Evolutionary conservation across 2,888 invertebrate genomes (phyloP).

Genomic region (Camptogramma bilineatum): DNA sequence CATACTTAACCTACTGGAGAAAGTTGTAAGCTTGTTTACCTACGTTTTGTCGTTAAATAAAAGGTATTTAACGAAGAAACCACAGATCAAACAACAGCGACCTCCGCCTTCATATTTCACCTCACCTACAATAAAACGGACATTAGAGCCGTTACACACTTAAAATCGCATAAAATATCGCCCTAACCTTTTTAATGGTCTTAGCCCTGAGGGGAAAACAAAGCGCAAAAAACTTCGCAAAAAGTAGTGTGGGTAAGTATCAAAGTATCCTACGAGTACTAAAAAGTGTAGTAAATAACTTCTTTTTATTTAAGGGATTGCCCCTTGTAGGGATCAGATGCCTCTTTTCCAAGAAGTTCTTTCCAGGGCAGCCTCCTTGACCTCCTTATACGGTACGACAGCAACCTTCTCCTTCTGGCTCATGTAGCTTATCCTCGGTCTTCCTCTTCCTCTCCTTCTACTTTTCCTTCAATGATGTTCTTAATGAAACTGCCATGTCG

Average conservation of each 20-base stretch:
- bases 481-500: too few species aligned
- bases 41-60: neutral
- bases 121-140: conserved; percentile 67
- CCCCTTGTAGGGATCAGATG: too few species aligned
- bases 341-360: too few species aligned
- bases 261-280: conserved; percentile 6
- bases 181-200: conserved; percentile 83
- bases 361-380: too few species aligned
- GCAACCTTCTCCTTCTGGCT: too few species aligned
- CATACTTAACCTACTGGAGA: too few species aligned
- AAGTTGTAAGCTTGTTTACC: neutral
- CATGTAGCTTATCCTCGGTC: too few species aligned
- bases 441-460: too few species aligned
- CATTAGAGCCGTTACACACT: conserved; percentile 80
- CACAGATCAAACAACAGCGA: conserved; percentile 40
- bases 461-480: too few species aligned
- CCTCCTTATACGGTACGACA: too few species aligned
- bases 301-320: too few species aligned
- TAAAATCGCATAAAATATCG: conserved; percentile 84
- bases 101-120: conserved; percentile 62
- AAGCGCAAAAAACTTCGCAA: conserved; percentile 71
- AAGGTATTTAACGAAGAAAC: neutral
- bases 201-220: conserved; percentile 74
- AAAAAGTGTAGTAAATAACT: conserved; percentile 23
- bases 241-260: conserved; percentile 69